These are phyloP conservation scores for Actias luna DNA, from an alignment of 2,888 invertebrate genomes.

Conservation along the genomic window DNA sequence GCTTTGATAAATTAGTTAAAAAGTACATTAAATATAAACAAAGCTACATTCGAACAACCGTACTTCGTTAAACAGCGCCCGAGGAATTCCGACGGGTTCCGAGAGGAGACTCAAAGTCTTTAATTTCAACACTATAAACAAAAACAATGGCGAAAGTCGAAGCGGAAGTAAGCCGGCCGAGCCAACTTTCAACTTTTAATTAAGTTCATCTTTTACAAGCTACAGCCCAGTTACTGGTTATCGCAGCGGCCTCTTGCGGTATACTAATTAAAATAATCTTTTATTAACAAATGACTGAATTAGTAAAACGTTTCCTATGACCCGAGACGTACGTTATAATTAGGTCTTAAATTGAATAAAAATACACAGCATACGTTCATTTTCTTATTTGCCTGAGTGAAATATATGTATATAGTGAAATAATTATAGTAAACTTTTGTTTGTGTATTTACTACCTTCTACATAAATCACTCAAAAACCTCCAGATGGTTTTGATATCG, in stretches of 20 bases:
- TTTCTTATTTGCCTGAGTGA: too few species aligned
- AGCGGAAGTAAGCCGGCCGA: not conserved
- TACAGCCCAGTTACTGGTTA: not conserved
- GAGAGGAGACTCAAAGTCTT: not conserved
- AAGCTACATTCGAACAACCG: not conserved
- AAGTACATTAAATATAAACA: not conserved
- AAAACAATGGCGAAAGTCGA: not conserved
- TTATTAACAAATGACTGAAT: not conserved
- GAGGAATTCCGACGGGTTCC: not conserved
- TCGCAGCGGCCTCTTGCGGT: not conserved
- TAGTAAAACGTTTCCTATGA: not conserved
- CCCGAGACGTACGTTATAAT: not conserved
- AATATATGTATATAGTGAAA: too few species aligned
- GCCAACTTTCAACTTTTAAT: not conserved
- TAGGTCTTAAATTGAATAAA: too few species aligned
- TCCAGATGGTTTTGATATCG: too few species aligned
- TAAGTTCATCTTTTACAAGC: slow-evolving; percentile 2
- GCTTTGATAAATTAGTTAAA: not conserved
- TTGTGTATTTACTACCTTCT: too few species aligned
- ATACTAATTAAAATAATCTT: not conserved
- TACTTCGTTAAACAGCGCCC: not conserved
- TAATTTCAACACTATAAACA: slow-evolving; percentile 2
- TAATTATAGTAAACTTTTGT: too few species aligned
- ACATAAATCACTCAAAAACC: too few species aligned
- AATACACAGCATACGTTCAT: too few species aligned